Evolutionary conservation across 2,797 vertebrate species (phyloP), one percentile per base, ranked within the genome.

Genomic region (Coregonus suidteri): DNA sequence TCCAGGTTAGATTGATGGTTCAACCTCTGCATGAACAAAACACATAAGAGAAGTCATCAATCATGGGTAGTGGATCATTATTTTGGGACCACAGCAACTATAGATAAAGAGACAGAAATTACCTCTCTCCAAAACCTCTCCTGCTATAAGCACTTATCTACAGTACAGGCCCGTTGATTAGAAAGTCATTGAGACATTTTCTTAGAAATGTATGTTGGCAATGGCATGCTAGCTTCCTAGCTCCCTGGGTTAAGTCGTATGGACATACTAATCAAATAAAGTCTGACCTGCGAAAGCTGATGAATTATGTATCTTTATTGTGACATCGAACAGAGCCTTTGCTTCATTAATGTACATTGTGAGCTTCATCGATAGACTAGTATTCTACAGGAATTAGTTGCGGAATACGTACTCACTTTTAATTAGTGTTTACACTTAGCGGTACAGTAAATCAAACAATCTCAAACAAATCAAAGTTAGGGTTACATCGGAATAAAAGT

Each of bases 11-110:
- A 71, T 75, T 77, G 79, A 82, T 73, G 70, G 71, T 76, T 9
- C 64, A 20, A 81, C 75, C 80, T 65, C 80, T 86, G 92, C 91
- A 91, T 90, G 91, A 85, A 78, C 66, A 79, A 71, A 83, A 76
- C 65, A 65, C 72, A 25, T 25, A 15, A 20, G 41, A 47, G 20
- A 52, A 25, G 25, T 25, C 25, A 25, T 25, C 25, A 25, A 25
- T 25, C 25, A 25, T 25, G 25, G 9, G n/a, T 13, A 56, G 25
- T 59, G 53, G 16, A 18, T 73, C 16, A 35, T 59, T 73, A 11
- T 30, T 73, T 54, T 73, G 71, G 30, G 6, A 73, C 25, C 35
- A 30, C 16, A 35, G 6, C 4, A 11, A 34, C 6, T 66, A 3
- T 30, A 66, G 65, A 62, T 35, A 20, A 59, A n/a, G 30, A 31